Evolutionary conservation across 1,140 invertebrate genomes (phyloP).

Genomic region (Trissolcus basalis): DNA sequence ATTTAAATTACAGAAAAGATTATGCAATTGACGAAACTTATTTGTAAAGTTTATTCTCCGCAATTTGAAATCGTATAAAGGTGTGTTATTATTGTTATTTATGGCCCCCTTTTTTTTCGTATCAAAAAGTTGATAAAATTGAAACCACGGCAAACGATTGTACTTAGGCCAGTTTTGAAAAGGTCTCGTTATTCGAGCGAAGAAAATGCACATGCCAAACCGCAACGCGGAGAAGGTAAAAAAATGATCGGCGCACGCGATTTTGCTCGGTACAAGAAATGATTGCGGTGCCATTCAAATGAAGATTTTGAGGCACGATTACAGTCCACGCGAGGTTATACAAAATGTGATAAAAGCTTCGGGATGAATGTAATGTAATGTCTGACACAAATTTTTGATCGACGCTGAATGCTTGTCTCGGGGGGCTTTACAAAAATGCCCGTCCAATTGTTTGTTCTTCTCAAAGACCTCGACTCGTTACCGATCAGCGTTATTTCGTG

Average conservation of each 20-base stretch:
- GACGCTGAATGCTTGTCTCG: conserved; percentile 8
- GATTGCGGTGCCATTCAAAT: conserved; percentile 19
- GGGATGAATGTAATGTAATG: neutral
- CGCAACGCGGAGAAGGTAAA: neutral
- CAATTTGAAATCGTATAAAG: no score
- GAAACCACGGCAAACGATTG: no score
- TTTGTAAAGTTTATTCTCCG: no score
- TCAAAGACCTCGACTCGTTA: conserved; percentile 15
- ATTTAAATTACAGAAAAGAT: no score
- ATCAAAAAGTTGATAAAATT: no score
- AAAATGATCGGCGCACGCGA: conserved; percentile 12
- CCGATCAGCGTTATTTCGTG: no score
- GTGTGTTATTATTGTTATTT: no score
- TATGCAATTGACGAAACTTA: no score
- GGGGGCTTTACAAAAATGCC: no score
- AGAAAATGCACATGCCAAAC: neutral
- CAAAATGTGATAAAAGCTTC: conserved; percentile 20
- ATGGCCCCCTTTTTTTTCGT: no score
- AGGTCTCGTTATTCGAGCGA: neutral
- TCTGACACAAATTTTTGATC: conserved; percentile 28
- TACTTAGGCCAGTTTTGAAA: no score
- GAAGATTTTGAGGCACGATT: conserved; percentile 40
- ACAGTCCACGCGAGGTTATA: conserved; percentile 1
- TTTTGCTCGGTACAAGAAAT: conserved; percentile 11
- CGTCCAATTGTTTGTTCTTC: conserved; percentile 18